Evolutionary conservation across 2,113 vertebrate genomes (phyloP), one percentile per base, ranked within the genome.

Genomic region (Caretta caretta): DNA sequence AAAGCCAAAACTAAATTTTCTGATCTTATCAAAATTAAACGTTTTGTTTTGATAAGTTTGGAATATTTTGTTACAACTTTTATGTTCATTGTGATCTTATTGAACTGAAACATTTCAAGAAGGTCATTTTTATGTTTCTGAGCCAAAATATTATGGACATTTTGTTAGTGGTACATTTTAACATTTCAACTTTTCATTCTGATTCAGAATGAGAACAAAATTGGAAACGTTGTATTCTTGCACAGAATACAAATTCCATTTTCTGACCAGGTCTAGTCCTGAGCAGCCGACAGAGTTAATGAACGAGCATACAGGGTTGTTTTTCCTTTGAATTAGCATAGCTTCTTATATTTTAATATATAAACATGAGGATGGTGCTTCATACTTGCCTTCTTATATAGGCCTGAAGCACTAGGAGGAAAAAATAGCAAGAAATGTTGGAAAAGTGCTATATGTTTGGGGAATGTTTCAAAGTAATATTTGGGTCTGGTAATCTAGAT

Each of bases 291-390:
- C 35, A 92, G 65, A 75, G 48, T 11, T 49, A 91, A 3, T 38
- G 24, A 76, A 88, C 82, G 85, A 94, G 65, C 88, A 54, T 51
- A 89, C 10, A 94, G 12, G 29, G 80, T 79, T 65, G 42, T 78
- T 88, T 48, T 95, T 94, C n/a, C 83, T 65, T 50, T 42, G 83
- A 22, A 78, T 78, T 25, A 48, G 6, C 13, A 29, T 78, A 78
- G 24, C 22, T 27, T 27, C 24, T 29, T 29, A 42, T 76, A 46
- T 76, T 46, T 79, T 96, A 91, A 59, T 87, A 93, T 93, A 88
- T 92, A 97, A 95, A 95, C 62, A 54, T 82, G 96, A 92, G 84
- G 31, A 81, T 78, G 92, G 80, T 65, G 59, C 65, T 95, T 97
- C 88, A 91, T 87, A 50, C 75, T 95, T 88, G 79, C 89, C 93